phyloP scores from a whole-genome alignment of 1,140 invertebrate species.

The Drosophila lowei region DNA sequence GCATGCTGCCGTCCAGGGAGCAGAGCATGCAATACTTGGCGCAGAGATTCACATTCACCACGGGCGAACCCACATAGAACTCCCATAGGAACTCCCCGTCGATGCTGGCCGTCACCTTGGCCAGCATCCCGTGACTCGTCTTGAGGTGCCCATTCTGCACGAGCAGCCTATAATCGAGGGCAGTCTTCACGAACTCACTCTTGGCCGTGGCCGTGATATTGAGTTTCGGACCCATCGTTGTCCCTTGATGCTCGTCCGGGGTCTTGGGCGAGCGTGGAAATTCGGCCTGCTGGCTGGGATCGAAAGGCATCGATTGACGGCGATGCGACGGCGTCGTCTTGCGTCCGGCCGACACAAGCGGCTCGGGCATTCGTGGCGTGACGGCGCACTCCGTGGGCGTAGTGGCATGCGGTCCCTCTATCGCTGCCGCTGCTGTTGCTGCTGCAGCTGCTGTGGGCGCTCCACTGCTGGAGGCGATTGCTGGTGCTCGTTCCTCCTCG shows the following conservation, averaged over 20 bases:
- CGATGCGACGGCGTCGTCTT: constrained; percentile 29
- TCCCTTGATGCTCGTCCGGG: constrained; percentile 50
- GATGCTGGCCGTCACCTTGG: constrained; percentile 59
- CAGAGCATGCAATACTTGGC: constrained; percentile 77
- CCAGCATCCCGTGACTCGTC: constrained; percentile 69
- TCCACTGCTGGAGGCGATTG: constrained; percentile 10
- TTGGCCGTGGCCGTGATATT: constrained; percentile 62
- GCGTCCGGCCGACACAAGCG: constrained; percentile 3
- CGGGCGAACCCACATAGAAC: constrained; percentile 70
- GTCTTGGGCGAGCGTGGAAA: constrained; percentile 8
- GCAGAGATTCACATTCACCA: constrained; percentile 79
- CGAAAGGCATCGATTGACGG: constrained; percentile 22
- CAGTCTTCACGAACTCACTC: constrained; percentile 68
- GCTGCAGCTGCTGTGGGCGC: constrained; percentile 16
- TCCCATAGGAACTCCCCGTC: constrained; percentile 53
- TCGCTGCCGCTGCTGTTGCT: constrained; percentile 1
- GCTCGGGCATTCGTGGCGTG: constrained; percentile 30
- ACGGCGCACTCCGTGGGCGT: constrained; percentile 24
- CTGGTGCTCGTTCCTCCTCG: constrained; percentile 84
- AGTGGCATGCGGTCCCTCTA: neutral
- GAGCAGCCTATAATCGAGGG: constrained; percentile 67
- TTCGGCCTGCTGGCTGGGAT: constrained; percentile 1
- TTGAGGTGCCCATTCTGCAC: constrained; percentile 71
- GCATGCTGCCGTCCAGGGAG: constrained; percentile 74
- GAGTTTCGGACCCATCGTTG: constrained; percentile 55